Percentiles rank a stretch among this genome's conserved stretches.
phyloP scores from a whole-genome alignment of 2,797 vertebrate species.

The Sebastes taczanowskii region DNA sequence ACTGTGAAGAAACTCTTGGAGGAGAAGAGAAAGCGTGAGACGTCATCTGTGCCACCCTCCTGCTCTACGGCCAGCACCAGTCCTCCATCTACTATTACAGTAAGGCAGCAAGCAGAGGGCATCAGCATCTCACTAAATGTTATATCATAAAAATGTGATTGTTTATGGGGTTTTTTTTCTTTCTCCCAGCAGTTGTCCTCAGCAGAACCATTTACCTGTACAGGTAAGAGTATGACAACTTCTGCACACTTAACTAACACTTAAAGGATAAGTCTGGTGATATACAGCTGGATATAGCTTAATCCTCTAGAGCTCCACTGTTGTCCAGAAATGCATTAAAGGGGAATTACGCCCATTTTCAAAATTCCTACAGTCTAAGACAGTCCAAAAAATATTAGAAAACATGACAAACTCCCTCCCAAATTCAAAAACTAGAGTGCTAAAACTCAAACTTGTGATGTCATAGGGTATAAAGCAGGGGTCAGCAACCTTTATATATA shows the following conservation, averaged over 20 bases:
- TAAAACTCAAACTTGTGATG: no score
- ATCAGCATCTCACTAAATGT: background rate
- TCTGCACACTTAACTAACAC: background rate
- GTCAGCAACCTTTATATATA: no score
- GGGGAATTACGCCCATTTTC: no score
- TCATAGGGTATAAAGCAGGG: no score
- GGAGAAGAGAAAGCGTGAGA: slow-evolving; percentile 88
- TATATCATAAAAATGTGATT: background rate
- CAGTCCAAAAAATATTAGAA: no score
- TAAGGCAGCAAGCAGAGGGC: slow-evolving; percentile 58
- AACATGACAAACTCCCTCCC: no score
- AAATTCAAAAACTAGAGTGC: no score
- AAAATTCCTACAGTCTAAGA: no score
- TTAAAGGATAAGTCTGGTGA: background rate
- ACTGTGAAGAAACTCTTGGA: slow-evolving; percentile 93
- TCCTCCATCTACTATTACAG: slow-evolving; percentile 66
- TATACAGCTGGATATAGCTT: background rate
- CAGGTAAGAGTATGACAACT: slow-evolving; percentile 67
- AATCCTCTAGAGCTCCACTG: background rate
- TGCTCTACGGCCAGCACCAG: slow-evolving; percentile 64
- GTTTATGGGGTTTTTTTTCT: background rate
- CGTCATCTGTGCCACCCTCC: slow-evolving; percentile 66
- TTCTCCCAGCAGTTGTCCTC: slow-evolving; percentile 56
- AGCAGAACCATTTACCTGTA: slow-evolving; percentile 60
- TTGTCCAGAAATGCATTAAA: background rate